A percentile compares a stretch with the other conserved stretches of the same genome.
Evolutionary conservation across 2,888 invertebrate genomes (phyloP).

Genomic region (Tetheella fluctuosa): DNA sequence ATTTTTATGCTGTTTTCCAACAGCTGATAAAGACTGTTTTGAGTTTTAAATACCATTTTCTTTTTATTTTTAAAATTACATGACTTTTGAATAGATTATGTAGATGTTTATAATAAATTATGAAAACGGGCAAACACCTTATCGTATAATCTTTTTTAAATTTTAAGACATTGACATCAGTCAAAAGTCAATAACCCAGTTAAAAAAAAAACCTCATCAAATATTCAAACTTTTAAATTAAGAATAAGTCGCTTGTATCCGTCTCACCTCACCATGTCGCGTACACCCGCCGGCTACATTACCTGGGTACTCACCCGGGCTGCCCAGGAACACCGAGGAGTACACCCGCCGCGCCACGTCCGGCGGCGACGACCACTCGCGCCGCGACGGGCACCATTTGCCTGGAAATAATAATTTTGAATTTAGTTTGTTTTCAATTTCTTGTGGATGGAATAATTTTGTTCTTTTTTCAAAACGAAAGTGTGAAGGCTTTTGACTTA

Average conservation of each 20-base stretch:
- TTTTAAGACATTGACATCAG: neutral
- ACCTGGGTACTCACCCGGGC: slow-evolving; percentile 91
- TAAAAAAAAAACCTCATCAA: neutral
- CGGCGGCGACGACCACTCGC: slow-evolving; percentile 94
- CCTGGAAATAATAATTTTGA: slow-evolving; percentile 85
- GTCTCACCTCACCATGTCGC: slow-evolving; percentile 12
- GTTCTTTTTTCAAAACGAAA: neutral
- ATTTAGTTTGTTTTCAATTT: slow-evolving; percentile 12
- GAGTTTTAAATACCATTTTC: neutral
- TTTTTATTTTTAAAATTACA: neutral
- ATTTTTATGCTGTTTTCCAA: neutral
- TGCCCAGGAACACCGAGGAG: slow-evolving; percentile 96
- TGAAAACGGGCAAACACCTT: too few species aligned
- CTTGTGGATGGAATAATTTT: neutral
- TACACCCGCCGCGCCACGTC: slow-evolving; percentile 95
- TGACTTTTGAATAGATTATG: neutral
- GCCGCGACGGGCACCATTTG: slow-evolving; percentile 95
- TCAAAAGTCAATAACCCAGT: neutral
- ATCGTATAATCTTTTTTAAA: neutral
- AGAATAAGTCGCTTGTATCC: slow-evolving; percentile 19
- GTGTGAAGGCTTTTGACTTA: neutral
- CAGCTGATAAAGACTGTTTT: neutral
- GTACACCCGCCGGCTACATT: slow-evolving; percentile 40
- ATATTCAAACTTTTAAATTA: neutral
- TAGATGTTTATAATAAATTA: neutral